phyloP scores from a whole-genome alignment of 2,888 invertebrate species.

The Cartodere bifasciata region DNA sequence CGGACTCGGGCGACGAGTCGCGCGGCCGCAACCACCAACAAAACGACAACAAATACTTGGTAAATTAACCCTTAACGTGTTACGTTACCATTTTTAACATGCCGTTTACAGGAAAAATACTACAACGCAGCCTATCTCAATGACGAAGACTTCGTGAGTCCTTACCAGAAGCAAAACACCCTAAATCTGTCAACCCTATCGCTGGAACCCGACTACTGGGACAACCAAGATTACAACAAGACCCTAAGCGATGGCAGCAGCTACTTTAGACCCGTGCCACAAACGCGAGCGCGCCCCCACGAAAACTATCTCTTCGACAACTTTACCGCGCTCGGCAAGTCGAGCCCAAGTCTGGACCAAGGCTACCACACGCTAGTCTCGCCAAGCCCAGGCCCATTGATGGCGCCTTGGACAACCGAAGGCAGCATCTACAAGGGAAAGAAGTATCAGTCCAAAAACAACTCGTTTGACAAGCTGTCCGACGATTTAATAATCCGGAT shows the following conservation, averaged over 20 bases:
- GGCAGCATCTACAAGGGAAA: conserved; percentile 28
- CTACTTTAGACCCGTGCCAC: conserved; percentile 12
- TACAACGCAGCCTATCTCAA: too few species aligned
- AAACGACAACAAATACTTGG: too few species aligned
- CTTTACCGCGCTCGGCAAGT: conserved; percentile 36
- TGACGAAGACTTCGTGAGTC: too few species aligned
- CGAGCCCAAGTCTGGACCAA: conserved; percentile 61
- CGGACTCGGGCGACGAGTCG: too few species aligned
- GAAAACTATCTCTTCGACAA: conserved; percentile 32
- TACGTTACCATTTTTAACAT: too few species aligned
- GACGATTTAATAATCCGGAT: conserved; percentile 58
- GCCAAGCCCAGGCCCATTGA: conserved; percentile 38
- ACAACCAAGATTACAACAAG: conserved; percentile 27
- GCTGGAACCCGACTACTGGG: conserved; percentile 32
- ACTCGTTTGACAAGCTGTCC: conserved; percentile 46
- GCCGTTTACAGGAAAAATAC: too few species aligned
- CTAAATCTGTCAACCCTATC: conserved; percentile 32
- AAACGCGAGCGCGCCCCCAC: conserved; percentile 19
- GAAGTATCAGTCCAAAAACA: conserved; percentile 27
- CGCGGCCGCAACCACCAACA: too few species aligned
- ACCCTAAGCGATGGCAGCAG: conserved; percentile 16
- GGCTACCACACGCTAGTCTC: conserved; percentile 69
- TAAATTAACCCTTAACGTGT: too few species aligned
- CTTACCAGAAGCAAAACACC: conserved; percentile 27
- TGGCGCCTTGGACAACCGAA: conserved; percentile 32